Conservation (phyloP, 2,888 invertebrate species). For the Volucella bombylans region DNA sequence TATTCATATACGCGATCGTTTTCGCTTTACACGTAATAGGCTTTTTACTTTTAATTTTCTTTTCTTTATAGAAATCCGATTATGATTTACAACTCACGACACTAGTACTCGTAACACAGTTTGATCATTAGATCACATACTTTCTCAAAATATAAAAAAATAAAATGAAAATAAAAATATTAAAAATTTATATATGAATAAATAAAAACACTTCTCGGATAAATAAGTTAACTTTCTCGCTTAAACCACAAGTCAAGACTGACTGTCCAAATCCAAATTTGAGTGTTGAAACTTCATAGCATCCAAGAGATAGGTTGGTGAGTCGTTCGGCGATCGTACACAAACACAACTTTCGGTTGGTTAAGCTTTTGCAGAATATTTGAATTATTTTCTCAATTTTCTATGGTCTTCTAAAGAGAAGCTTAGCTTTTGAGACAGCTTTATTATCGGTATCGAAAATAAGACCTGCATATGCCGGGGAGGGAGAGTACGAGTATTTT, state of each 20-base stretch:
- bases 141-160: slow-evolving; percentile 53
- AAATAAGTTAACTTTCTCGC: slow-evolving; percentile 15
- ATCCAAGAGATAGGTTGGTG: slow-evolving; percentile 46
- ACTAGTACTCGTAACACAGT: slow-evolving; percentile 5
- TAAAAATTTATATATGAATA: slow-evolving; percentile 19
- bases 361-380: slow-evolving; percentile 35
- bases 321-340: neutral
- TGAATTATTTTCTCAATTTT: neutral
- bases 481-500: neutral
- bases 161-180: neutral
- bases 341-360: slow-evolving; percentile 34
- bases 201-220: neutral
- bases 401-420: slow-evolving; percentile 14
- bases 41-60: slow-evolving; percentile 11
- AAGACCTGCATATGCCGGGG: neutral
- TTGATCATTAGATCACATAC: slow-evolving; percentile 56
- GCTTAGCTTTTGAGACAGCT: slow-evolving; percentile 41
- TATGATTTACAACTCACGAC: slow-evolving; percentile 24
- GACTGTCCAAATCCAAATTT: slow-evolving; percentile 22
- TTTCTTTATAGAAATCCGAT: slow-evolving; percentile 18
- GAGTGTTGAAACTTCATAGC: slow-evolving; percentile 23
- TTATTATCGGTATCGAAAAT: neutral
- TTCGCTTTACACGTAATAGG: slow-evolving; percentile 54
- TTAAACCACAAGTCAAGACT: slow-evolving; percentile 53
- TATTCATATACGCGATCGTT: slow-evolving; percentile 5